Evolutionary conservation across 2,797 vertebrate species (phyloP).

Genomic region (Otolemur crassicaudatus): DNA sequence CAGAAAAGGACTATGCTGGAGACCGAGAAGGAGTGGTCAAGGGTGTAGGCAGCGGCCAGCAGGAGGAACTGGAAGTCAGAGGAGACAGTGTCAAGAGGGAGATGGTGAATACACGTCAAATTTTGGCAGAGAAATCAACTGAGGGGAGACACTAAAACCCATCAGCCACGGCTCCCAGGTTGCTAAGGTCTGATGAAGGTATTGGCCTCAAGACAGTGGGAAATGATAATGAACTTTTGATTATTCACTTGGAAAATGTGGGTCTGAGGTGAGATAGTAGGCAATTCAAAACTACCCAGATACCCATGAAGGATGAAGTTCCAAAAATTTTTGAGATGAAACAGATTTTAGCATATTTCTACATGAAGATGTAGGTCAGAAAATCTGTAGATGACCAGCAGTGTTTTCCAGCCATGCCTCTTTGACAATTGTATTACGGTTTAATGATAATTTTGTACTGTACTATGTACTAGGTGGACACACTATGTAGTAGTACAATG

Average conservation of each 20-base stretch:
- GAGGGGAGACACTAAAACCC: neutral
- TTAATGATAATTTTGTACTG: neutral
- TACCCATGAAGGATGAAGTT: neutral
- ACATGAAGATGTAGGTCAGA: neutral
- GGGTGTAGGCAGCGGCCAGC: neutral
- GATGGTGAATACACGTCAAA: neutral
- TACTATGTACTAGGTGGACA: neutral
- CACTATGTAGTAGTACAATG: neutral
- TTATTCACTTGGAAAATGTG: neutral
- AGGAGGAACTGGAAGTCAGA: neutral
- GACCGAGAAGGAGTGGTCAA: neutral
- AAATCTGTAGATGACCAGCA: neutral
- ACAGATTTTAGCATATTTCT: neutral
- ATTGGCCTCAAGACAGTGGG: neutral
- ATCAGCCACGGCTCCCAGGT: neutral
- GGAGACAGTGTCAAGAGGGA: neutral
- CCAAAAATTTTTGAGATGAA: neutral
- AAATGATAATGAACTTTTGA: neutral
- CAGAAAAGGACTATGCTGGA: neutral
- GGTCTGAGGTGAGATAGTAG: slow-evolving; percentile 1
- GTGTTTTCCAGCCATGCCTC: neutral
- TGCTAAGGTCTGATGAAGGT: neutral
- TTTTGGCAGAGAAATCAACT: neutral
- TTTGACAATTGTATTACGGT: neutral
- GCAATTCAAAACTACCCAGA: neutral